Evolutionary conservation across 2,888 invertebrate species (phyloP), one percentile per base, ranked within the genome.

Genomic region (Eupithecia dodoneata): DNA sequence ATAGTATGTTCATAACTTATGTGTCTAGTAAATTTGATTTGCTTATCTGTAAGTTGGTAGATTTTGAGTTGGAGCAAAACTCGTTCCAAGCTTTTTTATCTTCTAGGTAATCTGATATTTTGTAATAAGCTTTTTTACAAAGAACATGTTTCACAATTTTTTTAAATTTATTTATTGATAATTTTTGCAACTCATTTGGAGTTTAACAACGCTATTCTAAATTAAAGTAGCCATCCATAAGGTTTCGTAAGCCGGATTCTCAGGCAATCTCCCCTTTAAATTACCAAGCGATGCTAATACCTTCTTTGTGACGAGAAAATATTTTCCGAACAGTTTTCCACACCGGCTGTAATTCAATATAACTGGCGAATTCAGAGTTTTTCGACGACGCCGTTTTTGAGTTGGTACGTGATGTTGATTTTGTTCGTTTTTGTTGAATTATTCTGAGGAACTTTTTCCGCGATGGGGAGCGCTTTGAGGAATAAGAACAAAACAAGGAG

Each of bases 241-340:
- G 70, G 70, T 47, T 49, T 70, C 70, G 10, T 70, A 70, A 70
- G 13, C 49, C 45, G n/a, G 13, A 45, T 66, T 47, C 55, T 49
- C 44, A n/a, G 66, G 30, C 79, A 71, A 42, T 30, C 45, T 65
- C 66, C 76, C 78, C 73, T 74, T 77, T 66, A 77, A 81, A 81
- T 80, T 75, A 81, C 75, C 69, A 75, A 74, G 77, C 75, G 76
- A 47, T 73, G 85, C 86, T 91, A 93, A 94, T 93, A 91, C 93
- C 92, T 91, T 90, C 89, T 94, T 94, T 94, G 94, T 94, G 90
- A 89, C 89, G 91, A 88, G 92, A 92, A 94, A 94, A 95, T 95
- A 94, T 95, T 95, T 95, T 94, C 90, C 89, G 94, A 89, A 93
- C 94, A 92, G 94, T 95, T 94, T 94, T 92, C 89, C 90, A 93